Conservation (phyloP, 2,888 invertebrate genomes). For the Heliconius ethilla region DNA sequence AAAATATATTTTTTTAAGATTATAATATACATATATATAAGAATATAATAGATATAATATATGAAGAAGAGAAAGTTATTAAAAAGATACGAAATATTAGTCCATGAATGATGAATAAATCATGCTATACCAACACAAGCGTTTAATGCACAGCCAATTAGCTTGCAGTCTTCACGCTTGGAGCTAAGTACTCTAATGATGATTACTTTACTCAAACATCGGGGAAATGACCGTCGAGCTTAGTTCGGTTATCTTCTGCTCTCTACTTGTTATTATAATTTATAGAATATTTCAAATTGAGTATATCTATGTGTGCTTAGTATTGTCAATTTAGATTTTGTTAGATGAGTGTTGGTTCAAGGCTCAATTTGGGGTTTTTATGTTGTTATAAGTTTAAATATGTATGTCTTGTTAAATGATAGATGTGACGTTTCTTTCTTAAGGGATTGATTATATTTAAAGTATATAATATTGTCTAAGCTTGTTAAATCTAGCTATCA, state of each 20-base stretch:
- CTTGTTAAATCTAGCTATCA: neutral
- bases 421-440: too few species aligned
- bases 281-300: neutral
- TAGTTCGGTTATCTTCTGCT: neutral
- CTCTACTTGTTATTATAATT: neutral
- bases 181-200: constrained; percentile 35
- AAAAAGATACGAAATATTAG: neutral
- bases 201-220: constrained; percentile 36
- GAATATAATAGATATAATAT: too few species aligned
- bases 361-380: neutral
- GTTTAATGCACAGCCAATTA: constrained; percentile 45
- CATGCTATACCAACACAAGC: constrained; percentile 3
- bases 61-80: neutral
- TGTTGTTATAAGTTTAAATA: too few species aligned
- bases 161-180: constrained; percentile 40
- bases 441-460: neutral
- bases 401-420: too few species aligned
- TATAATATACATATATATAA: too few species aligned
- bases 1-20: too few species aligned
- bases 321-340: neutral
- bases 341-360: neutral
- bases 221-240: constrained; percentile 13
- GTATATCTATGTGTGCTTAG: neutral
- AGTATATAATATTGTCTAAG: neutral
- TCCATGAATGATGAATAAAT: constrained; percentile 1